Conservation (phyloP, 2,797 vertebrate genomes). For the Calcarius lapponicus region DNA sequence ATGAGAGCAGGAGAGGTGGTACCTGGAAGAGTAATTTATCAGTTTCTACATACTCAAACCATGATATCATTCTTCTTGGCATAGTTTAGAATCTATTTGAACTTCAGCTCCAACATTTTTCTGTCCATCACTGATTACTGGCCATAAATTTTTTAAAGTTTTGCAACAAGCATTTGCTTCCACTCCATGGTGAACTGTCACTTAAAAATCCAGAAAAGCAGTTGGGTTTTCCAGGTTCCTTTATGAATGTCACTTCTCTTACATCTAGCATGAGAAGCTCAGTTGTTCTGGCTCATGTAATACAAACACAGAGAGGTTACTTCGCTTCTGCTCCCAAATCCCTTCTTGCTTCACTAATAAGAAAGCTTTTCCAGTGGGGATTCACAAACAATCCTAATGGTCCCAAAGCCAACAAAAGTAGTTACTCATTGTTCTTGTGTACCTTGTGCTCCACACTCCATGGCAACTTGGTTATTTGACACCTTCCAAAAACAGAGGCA, state of each 20-base stretch:
- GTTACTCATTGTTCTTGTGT: background rate
- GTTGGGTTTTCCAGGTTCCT: background rate
- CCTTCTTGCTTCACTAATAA: background rate
- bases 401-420: background rate
- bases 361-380: background rate
- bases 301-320: background rate
- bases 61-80: background rate
- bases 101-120: background rate
- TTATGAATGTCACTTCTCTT: background rate
- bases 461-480: background rate
- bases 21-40: background rate
- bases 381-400: background rate
- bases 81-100: background rate
- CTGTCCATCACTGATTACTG: background rate
- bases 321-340: constrained; percentile 7
- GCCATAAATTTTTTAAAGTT: background rate
- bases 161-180: constrained; percentile 14
- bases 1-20: background rate
- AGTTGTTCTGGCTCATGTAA: background rate
- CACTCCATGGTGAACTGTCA: background rate
- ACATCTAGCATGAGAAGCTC: background rate
- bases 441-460: background rate
- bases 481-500: constrained; percentile 10
- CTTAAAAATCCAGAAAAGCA: background rate
- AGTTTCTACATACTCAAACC: background rate